Percentiles rank a stretch among this genome's conserved stretches.
phyloP scores from a whole-genome alignment of 92 coral and sea anemone species.

The Parazoanthus darwini region DNA sequence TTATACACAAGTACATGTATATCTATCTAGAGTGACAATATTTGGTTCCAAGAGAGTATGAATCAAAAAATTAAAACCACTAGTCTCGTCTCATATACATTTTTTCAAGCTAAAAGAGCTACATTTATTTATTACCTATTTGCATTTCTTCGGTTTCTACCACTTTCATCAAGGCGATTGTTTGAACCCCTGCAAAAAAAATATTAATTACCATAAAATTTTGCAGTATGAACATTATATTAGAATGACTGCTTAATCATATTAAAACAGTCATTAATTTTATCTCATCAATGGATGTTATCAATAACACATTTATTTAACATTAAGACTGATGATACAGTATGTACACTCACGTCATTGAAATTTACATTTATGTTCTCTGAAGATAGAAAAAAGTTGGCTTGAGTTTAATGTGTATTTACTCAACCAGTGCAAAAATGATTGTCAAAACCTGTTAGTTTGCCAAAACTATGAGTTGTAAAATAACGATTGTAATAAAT shows the following conservation, averaged over 20 bases:
- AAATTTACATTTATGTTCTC: background rate
- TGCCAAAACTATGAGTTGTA: too few species aligned
- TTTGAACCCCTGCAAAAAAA: constrained; percentile 4
- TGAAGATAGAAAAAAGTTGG: background rate
- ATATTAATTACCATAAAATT: background rate
- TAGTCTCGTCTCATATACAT: background rate
- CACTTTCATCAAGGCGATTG: constrained; percentile 26
- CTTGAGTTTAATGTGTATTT: background rate
- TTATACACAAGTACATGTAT: too few species aligned
- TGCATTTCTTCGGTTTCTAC: constrained; percentile 11
- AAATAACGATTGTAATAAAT: too few species aligned
- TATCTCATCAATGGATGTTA: too few species aligned
- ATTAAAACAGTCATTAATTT: too few species aligned
- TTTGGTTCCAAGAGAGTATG: too few species aligned
- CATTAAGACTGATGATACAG: too few species aligned
- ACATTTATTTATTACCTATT: background rate
- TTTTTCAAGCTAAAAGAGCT: background rate
- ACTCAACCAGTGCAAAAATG: background rate
- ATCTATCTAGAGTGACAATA: too few species aligned
- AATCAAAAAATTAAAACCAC: too few species aligned
- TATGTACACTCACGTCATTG: too few species aligned
- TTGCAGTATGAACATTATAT: too few species aligned
- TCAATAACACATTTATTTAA: background rate
- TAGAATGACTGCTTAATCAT: too few species aligned
- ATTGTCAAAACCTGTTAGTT: background rate